phyloP scores from a whole-genome alignment of 2,888 invertebrate genomes.

The Hypolimnas misippus region DNA sequence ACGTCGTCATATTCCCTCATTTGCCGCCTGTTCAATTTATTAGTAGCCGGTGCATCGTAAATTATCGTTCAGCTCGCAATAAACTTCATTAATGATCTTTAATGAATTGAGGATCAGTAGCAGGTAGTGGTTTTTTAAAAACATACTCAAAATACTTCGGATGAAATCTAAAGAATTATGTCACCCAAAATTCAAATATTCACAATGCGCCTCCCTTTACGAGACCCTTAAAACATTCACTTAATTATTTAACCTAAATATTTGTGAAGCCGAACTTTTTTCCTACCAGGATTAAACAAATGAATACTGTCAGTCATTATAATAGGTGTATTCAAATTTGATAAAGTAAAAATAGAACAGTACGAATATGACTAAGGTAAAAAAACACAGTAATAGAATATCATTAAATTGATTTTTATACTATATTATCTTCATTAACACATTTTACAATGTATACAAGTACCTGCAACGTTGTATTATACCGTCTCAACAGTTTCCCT shows the following conservation, averaged over 20 bases:
- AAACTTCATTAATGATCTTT: slow-evolving; percentile 73
- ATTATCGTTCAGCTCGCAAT: slow-evolving; percentile 61
- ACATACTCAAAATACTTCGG: slow-evolving; percentile 61
- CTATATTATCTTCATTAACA: background rate
- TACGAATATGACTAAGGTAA: too few species aligned
- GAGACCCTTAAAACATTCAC: slow-evolving; percentile 25
- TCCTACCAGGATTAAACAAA: background rate
- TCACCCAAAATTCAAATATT: slow-evolving; percentile 34
- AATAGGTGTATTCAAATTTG: too few species aligned
- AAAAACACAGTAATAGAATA: too few species aligned
- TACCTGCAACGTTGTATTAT: background rate
- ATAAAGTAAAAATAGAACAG: too few species aligned
- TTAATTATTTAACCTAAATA: slow-evolving; percentile 22
- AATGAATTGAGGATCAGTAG: slow-evolving; percentile 78
- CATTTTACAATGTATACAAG: background rate
- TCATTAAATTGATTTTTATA: too few species aligned
- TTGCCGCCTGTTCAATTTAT: slow-evolving; percentile 64
- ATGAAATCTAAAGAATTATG: slow-evolving; percentile 59
- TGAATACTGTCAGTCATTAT: too few species aligned
- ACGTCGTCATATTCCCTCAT: slow-evolving; percentile 56
- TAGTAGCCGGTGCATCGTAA: slow-evolving; percentile 64
- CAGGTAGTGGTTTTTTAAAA: slow-evolving; percentile 61
- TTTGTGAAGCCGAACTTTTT: background rate
- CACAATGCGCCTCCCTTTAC: slow-evolving; percentile 23
- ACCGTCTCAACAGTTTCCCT: slow-evolving; percentile 39